Percentiles rank a stretch among this genome's conserved stretches.
Conservation (phyloP, 1,140 invertebrate genomes). For the Streblospio benedicti region DNA sequence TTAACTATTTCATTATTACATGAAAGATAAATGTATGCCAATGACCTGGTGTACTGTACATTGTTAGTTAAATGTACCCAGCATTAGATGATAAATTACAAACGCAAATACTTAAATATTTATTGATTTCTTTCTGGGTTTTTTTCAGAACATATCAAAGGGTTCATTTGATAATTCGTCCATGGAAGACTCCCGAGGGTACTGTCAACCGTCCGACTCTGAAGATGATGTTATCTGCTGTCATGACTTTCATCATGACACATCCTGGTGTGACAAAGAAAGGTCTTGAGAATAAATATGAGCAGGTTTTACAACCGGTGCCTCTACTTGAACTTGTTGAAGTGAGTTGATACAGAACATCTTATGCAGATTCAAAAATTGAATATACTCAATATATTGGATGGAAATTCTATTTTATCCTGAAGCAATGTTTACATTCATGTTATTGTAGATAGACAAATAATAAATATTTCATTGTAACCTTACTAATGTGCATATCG, state of each 20-base stretch:
- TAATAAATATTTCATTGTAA: not conserved
- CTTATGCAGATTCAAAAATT: not conserved
- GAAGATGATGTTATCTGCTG: constrained; percentile 58
- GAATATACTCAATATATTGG: not conserved
- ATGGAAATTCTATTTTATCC: not conserved
- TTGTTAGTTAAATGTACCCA: no score
- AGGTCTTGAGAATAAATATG: constrained; percentile 25
- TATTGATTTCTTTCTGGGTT: no score
- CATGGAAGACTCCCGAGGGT: constrained; percentile 69
- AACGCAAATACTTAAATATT: no score
- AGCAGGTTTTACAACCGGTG: constrained; percentile 37
- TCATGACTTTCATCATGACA: constrained; percentile 57
- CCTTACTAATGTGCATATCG: not conserved
- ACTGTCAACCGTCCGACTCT: constrained; percentile 60
- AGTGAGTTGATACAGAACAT: constrained; percentile 17
- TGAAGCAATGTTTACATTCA: not conserved
- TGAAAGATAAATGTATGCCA: no score
- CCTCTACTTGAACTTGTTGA: constrained; percentile 42
- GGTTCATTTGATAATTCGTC: constrained; percentile 45
- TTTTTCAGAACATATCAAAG: constrained; percentile 33
- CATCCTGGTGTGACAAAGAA: constrained; percentile 50
- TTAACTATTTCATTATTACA: no score
- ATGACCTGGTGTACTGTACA: no score
- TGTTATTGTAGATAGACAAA: not conserved
- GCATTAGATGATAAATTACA: no score